These are phyloP conservation scores for Huso huso DNA, from an alignment of 2,797 vertebrate species.

Conservation along the genomic window DNA sequence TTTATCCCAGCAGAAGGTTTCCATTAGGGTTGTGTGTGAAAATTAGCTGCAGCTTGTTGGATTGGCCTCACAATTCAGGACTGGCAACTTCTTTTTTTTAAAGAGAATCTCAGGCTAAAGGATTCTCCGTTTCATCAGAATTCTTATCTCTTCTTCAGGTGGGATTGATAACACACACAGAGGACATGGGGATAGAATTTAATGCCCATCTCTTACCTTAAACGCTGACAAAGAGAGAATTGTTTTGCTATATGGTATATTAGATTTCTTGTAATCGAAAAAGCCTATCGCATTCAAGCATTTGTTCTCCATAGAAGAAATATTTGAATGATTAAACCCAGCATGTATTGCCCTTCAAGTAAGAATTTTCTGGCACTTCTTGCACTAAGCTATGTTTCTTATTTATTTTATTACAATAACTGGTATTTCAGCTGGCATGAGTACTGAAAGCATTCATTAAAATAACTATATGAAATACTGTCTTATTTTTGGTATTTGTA, in stretches of 20 bases:
- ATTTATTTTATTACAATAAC: no score
- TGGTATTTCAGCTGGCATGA: no score
- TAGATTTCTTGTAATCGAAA: no score
- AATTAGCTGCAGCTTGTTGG: constrained; percentile 58
- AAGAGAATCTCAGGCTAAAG: constrained; percentile 26
- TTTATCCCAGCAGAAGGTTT: constrained; percentile 51
- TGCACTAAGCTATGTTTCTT: no score
- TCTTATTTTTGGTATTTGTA: no score
- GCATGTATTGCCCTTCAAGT: constrained; percentile 21
- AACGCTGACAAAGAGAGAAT: no score
- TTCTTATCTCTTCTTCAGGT: constrained; percentile 28
- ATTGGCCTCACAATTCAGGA: constrained; percentile 35
- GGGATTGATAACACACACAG: constrained; percentile 26
- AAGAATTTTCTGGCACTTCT: no score
- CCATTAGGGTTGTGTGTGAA: constrained; percentile 59
- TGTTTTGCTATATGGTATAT: no score
- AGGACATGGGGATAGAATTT: constrained; percentile 35
- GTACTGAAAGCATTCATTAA: no score
- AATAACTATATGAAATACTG: no score
- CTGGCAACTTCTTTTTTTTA: constrained; percentile 26
- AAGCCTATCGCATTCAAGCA: constrained; percentile 26
- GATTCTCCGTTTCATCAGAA: constrained; percentile 43
- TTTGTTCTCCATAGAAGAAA: constrained; percentile 51
- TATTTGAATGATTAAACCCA: constrained; percentile 34
- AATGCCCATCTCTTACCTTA: constrained; percentile 27